Evolutionary conservation across 2,888 invertebrate species (phyloP).

Genomic region (Lampropteryx suffumata): DNA sequence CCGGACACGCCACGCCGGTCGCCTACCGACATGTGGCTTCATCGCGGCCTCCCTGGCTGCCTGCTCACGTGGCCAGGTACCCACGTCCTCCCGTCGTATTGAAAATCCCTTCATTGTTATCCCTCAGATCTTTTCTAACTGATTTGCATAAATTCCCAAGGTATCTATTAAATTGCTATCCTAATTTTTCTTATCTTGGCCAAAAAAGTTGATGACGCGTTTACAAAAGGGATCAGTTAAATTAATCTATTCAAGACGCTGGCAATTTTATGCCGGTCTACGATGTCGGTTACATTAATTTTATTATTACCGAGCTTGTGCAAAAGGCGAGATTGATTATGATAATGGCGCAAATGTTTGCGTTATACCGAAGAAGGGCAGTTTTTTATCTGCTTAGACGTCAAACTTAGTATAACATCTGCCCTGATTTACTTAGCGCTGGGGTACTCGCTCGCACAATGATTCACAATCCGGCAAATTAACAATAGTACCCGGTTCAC

Average conservation of each 20-base stretch:
- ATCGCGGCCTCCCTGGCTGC: conserved; percentile 40
- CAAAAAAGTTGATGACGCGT: conserved; percentile 24
- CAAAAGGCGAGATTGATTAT: conserved; percentile 59
- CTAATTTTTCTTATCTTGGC: neutral
- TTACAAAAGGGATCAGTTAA: conserved; percentile 41
- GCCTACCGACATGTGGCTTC: conserved; percentile 56
- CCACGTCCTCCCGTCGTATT: conserved; percentile 52
- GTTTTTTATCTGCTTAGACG: conserved; percentile 54
- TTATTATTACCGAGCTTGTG: conserved; percentile 49
- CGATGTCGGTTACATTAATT: conserved; percentile 44
- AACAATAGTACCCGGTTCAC: conserved; percentile 67
- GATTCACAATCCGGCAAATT: conserved; percentile 61
- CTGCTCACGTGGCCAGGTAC: conserved; percentile 70
- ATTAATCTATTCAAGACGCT: conserved; percentile 42
- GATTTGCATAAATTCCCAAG: conserved; percentile 17
- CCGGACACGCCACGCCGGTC: conserved; percentile 37
- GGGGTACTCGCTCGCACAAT: conserved; percentile 52
- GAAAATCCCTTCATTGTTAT: conserved; percentile 45
- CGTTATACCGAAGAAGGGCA: conserved; percentile 51
- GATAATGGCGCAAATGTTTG: conserved; percentile 52
- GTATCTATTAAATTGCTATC: conserved; percentile 16
- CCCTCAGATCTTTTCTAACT: conserved; percentile 33
- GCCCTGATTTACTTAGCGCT: conserved; percentile 65
- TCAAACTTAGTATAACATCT: conserved; percentile 65
- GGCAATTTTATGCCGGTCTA: conserved; percentile 39